phyloP scores from a whole-genome alignment of 1,140 invertebrate species.

The Aphelenchoides avenae region DNA sequence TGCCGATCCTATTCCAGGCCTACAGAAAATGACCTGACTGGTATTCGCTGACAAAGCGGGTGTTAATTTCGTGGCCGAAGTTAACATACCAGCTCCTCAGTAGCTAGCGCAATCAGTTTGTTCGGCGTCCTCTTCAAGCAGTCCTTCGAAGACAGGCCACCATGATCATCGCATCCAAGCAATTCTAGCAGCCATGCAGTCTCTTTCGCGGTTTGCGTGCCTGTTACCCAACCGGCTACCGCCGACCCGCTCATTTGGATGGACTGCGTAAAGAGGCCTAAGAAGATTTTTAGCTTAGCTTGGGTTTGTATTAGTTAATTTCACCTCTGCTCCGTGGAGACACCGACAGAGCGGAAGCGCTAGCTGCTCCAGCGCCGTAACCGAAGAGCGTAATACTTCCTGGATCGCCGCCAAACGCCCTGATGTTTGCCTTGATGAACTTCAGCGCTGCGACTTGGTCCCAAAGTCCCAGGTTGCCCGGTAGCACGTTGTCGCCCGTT shows the following conservation, averaged over 20 bases:
- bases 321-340: constrained; percentile 3
- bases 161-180: constrained; percentile 19
- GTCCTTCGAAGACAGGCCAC: constrained; percentile 24
- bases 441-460: constrained; percentile 79
- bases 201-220: constrained; percentile 10
- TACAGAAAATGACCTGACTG: no score
- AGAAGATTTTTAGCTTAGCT: background rate
- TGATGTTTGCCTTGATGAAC: constrained; percentile 58
- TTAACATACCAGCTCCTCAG: constrained; percentile 21
- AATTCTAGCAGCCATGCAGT: constrained; percentile 24
- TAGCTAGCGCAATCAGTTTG: constrained; percentile 26
- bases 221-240: constrained; percentile 19
- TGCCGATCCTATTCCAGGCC: no score
- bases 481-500: constrained; percentile 50
- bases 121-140: constrained; percentile 25
- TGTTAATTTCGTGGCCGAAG: no score
- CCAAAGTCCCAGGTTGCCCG: constrained; percentile 66
- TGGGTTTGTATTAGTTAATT: no score
- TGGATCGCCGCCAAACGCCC: constrained; percentile 58
- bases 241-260: constrained; percentile 35
- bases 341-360: constrained; percentile 15
- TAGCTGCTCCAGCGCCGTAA: no score
- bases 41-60: no score
- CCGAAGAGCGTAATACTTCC: no score
- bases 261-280: constrained; percentile 38